Conservation (phyloP, 2,113 vertebrate genomes). For the Scalopus aquaticus region DNA sequence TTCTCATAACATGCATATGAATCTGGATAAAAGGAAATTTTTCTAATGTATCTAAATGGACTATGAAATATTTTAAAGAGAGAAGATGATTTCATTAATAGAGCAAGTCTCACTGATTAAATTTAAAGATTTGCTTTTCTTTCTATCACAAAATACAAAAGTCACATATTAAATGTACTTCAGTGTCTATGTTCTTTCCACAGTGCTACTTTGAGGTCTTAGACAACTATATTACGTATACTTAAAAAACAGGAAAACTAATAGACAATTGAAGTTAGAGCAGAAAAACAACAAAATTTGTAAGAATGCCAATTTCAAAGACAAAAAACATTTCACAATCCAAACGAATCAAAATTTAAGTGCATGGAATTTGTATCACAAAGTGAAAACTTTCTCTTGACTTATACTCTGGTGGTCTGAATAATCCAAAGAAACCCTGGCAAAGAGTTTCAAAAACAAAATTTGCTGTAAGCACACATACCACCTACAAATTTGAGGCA, state of each 20-base stretch:
- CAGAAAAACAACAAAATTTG: not conserved
- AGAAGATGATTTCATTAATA: not conserved
- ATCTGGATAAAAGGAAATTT: not conserved
- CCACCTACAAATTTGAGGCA: not conserved
- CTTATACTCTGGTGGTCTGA: not conserved
- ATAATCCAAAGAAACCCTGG: not conserved
- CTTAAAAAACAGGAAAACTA: not conserved
- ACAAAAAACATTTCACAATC: not conserved
- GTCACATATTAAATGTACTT: not conserved
- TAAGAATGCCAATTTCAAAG: not conserved
- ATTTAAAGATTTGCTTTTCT: not conserved
- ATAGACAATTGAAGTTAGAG: not conserved
- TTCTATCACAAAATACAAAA: too few relatives aligned
- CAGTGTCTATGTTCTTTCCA: not conserved
- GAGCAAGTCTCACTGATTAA: not conserved
- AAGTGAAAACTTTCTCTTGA: not conserved
- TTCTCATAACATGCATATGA: not conserved
- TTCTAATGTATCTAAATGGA: not conserved
- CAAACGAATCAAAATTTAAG: conserved; percentile 5
- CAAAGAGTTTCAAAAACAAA: conserved; percentile 30
- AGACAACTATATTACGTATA: not conserved
- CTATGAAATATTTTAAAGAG: not conserved
- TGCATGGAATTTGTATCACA: not conserved
- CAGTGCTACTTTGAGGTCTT: not conserved
- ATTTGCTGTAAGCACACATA: not conserved